These are phyloP conservation scores for Drosophila austrosaltans DNA, from an alignment of 2,888 invertebrate genomes.

Conservation along the genomic window DNA sequence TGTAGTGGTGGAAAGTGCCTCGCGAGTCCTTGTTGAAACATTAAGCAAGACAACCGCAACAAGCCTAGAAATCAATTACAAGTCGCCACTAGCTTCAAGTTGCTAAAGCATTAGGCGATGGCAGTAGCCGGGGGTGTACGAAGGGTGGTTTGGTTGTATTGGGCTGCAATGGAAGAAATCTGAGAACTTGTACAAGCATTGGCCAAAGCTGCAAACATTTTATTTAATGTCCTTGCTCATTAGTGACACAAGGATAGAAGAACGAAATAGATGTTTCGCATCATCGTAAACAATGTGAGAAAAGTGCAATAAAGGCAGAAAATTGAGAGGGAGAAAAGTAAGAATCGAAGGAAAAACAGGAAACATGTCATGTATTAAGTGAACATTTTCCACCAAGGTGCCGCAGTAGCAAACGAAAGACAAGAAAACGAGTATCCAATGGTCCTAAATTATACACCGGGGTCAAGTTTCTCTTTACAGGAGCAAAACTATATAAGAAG, in stretches of 20 bases:
- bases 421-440: background rate
- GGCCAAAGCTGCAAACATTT: slow-evolving; percentile 48
- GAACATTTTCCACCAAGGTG: slow-evolving; percentile 1
- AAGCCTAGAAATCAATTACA: slow-evolving; percentile 70
- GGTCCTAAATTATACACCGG: background rate
- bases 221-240: slow-evolving; percentile 72
- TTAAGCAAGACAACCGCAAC: slow-evolving; percentile 56
- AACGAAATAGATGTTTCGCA: slow-evolving; percentile 42
- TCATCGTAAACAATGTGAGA: slow-evolving; percentile 33
- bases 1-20: slow-evolving; percentile 44
- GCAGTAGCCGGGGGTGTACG: background rate
- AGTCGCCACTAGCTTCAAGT: slow-evolving; percentile 25
- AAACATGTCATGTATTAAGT: background rate
- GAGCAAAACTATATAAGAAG: background rate
- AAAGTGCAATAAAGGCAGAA: slow-evolving; percentile 16
- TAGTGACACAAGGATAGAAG: slow-evolving; percentile 45
- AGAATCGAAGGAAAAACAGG: background rate
- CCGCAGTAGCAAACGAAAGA: background rate
- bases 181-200: slow-evolving; percentile 45
- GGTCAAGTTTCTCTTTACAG: background rate
- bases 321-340: background rate
- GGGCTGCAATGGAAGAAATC: slow-evolving; percentile 14
- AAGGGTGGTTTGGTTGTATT: no score
- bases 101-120: background rate
- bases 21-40: slow-evolving; percentile 56